These are phyloP conservation scores for Drosophila anomalata DNA, from an alignment of 2,888 invertebrate genomes.

Conservation along the genomic window DNA sequence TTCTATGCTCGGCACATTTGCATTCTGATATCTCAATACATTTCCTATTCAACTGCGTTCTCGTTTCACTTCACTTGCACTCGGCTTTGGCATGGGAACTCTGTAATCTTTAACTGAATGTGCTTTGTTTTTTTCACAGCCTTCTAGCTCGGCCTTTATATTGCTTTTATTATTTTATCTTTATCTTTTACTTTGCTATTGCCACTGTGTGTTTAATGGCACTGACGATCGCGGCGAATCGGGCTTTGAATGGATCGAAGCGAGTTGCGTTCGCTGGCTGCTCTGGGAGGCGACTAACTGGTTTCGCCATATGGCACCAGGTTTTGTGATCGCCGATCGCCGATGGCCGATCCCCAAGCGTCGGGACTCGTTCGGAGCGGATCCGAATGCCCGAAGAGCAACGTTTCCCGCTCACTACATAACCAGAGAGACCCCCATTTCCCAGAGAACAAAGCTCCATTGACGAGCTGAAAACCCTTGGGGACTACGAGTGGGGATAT, in stretches of 20 bases:
- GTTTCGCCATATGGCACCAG: constrained; percentile 71
- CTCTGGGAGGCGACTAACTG: constrained; percentile 79
- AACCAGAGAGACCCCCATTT: not conserved
- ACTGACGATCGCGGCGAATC: constrained; percentile 29
- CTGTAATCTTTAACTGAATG: constrained; percentile 45
- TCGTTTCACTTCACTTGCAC: constrained; percentile 54
- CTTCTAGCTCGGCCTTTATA: constrained; percentile 16
- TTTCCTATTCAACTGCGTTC: constrained; percentile 38
- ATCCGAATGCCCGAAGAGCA: constrained; percentile 15
- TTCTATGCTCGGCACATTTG: constrained; percentile 64
- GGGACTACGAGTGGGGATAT: not conserved
- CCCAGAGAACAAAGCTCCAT: not conserved
- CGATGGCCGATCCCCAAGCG: not conserved
- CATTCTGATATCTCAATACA: constrained; percentile 51
- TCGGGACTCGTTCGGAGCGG: constrained; percentile 14
- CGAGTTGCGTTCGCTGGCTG: constrained; percentile 42
- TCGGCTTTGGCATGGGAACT: constrained; percentile 51
- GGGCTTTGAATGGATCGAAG: constrained; percentile 7
- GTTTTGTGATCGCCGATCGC: constrained; percentile 56
- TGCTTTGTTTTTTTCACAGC: constrained; percentile 40
- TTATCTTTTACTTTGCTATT: constrained; percentile 16
- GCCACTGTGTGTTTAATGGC: constrained; percentile 14
- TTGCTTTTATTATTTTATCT: not conserved
- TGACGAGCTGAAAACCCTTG: not conserved
- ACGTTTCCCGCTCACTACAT: constrained; percentile 1